Conservation (phyloP, 2,888 invertebrate species). For the Chymomyza fuscimana region DNA sequence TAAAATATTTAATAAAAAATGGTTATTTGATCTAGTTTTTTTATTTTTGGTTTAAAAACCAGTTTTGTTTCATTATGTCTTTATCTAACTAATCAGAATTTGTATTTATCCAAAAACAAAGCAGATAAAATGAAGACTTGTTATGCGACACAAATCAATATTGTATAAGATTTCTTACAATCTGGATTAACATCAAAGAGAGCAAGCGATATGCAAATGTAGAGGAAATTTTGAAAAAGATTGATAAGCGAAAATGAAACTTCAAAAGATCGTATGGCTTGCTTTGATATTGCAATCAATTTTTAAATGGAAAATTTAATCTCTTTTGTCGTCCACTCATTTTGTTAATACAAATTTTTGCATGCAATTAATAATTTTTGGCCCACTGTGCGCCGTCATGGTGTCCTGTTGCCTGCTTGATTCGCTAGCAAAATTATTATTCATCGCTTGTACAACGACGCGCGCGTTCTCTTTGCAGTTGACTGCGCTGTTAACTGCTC, state of each 20-base stretch:
- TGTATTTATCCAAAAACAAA: background rate
- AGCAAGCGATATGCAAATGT: background rate
- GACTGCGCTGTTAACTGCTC: conserved; percentile 24
- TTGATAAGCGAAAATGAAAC: too few species aligned
- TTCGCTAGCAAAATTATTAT: conserved; percentile 65
- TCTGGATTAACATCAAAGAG: background rate
- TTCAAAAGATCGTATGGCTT: too few species aligned
- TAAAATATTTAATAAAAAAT: background rate
- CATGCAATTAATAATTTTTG: background rate
- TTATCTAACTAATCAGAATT: conserved; percentile 6
- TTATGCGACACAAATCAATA: too few species aligned
- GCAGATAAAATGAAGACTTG: background rate
- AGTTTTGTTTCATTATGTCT: background rate
- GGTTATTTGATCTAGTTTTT: background rate
- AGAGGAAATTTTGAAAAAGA: too few species aligned
- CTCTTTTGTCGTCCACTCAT: too few species aligned
- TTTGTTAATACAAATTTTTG: too few species aligned
- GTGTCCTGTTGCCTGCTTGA: conserved; percentile 20
- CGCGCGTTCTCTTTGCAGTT: conserved; percentile 7
- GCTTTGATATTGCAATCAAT: too few species aligned
- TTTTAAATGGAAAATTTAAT: too few species aligned
- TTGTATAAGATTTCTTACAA: background rate
- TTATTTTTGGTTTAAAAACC: background rate
- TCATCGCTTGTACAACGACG: conserved; percentile 65
- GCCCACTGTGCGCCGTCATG: background rate